Evolutionary conservation across 2,888 invertebrate genomes (phyloP).

Genomic region (Apoderus coryli): DNA sequence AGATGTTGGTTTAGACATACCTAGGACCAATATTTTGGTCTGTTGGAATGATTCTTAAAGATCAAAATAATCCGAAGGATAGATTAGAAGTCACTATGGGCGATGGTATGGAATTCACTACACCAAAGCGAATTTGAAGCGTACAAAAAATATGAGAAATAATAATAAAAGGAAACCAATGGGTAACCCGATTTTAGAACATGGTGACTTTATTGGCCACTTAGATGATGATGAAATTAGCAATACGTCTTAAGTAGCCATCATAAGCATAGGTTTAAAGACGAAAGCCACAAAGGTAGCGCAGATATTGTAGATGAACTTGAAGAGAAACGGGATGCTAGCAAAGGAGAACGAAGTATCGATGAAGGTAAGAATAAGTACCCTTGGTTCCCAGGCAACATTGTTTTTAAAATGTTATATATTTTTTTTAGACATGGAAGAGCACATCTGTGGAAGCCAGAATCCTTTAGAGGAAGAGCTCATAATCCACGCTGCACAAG

Average conservation of each 20-base stretch:
- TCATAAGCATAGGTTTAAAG: conserved; percentile 77
- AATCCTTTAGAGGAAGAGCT: too few relatives aligned
- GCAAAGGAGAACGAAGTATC: conserved; percentile 75
- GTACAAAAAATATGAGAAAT: conserved; percentile 51
- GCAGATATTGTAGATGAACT: conserved; percentile 64
- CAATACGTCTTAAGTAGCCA: conserved; percentile 83
- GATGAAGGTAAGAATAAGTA: conserved; percentile 49
- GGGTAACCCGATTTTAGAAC: conserved; percentile 54
- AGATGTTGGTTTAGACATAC: conserved; percentile 36
- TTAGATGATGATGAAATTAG: conserved; percentile 64
- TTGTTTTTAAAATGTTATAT: background rate
- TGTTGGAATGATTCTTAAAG: conserved; percentile 69
- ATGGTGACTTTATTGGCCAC: conserved; percentile 30
- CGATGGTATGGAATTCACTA: conserved; percentile 83
- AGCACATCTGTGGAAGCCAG: too few relatives aligned
- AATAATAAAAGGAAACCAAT: conserved; percentile 58
- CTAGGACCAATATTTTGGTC: conserved; percentile 55
- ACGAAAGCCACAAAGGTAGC: conserved; percentile 80
- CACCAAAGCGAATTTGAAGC: conserved; percentile 68
- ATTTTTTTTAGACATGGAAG: too few relatives aligned
- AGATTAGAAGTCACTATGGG: conserved; percentile 81
- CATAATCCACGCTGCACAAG: too few relatives aligned
- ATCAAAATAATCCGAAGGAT: conserved; percentile 46
- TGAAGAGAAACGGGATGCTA: conserved; percentile 75
- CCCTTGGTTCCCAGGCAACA: conserved; percentile 3